phyloP scores from a whole-genome alignment of 2,113 vertebrate genomes.

The Acanthochromis polyacanthus region DNA sequence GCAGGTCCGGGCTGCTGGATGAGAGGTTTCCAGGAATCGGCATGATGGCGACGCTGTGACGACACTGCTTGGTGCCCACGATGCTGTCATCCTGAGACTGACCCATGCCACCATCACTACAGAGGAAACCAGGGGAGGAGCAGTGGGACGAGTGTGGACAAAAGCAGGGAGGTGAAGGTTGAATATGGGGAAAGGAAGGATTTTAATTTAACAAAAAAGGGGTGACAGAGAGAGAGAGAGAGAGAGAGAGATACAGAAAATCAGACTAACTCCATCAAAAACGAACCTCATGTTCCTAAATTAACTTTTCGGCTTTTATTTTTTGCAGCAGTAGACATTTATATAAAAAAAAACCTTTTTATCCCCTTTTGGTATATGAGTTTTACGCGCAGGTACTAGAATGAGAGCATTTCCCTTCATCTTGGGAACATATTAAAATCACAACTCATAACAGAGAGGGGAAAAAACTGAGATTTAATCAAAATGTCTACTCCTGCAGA shows the following conservation, averaged over 20 bases:
- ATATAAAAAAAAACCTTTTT: background rate
- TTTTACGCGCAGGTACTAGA: constrained; percentile 1
- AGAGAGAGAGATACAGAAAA: background rate
- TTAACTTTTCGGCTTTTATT: constrained; percentile 1
- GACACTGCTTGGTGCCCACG: constrained; percentile 94
- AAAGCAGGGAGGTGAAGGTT: background rate
- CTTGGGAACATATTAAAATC: constrained; percentile 17
- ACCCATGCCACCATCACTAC: constrained; percentile 91
- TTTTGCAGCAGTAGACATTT: constrained; percentile 42
- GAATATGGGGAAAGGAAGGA: background rate
- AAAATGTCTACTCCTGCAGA: constrained; percentile 49
- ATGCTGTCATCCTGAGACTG: constrained; percentile 99
- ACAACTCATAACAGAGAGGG: constrained; percentile 12
- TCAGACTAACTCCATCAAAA: background rate
- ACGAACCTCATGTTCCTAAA: background rate
- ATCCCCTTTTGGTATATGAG: constrained; percentile 7
- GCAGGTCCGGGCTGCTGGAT: constrained; percentile 94
- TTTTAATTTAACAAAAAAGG: no score
- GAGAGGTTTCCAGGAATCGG: constrained; percentile 94
- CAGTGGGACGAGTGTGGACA: background rate
- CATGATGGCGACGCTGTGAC: constrained; percentile 97
- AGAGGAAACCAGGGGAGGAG: constrained; percentile 29
- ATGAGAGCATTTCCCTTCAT: background rate
- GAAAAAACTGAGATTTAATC: constrained; percentile 36
- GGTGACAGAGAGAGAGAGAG: no score